Conservation (phyloP, 2,113 vertebrate species). For the Antennarius striatus region DNA sequence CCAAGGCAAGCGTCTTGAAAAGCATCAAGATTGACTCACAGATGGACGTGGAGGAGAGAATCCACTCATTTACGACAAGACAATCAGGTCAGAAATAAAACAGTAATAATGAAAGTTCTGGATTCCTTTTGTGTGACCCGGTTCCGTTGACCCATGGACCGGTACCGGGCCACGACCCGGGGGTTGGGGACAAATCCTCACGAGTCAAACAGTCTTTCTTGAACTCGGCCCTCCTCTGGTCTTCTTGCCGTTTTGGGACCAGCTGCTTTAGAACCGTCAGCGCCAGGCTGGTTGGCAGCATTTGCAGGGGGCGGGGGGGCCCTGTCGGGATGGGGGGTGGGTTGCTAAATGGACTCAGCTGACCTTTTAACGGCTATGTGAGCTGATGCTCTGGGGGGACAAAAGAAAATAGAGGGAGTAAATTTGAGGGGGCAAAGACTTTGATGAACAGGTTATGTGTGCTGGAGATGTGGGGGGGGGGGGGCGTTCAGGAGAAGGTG, state of each 20-base stretch:
- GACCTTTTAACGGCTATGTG: conserved; percentile 62
- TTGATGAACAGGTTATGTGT: conserved; percentile 41
- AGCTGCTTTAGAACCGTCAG: conserved; percentile 62
- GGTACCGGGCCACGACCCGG: too few species aligned
- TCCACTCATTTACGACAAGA: too few species aligned
- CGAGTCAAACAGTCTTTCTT: too few species aligned
- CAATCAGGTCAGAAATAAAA: too few species aligned
- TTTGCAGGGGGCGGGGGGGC: conserved; percentile 7
- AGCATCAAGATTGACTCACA: too few species aligned
- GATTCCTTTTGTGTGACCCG: too few species aligned
- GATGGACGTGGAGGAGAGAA: too few species aligned
- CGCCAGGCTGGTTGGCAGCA: conserved; percentile 29
- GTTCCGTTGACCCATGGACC: too few species aligned
- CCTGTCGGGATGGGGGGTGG: conserved; percentile 12
- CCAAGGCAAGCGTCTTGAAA: too few species aligned
- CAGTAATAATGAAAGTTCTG: too few species aligned
- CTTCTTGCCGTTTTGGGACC: conserved; percentile 1
- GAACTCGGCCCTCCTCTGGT: conserved; percentile 7
- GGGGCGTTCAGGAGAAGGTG: conserved; percentile 38
- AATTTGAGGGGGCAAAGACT: conserved; percentile 27
- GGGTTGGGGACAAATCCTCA: too few species aligned
- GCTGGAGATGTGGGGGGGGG: conserved; percentile 12
- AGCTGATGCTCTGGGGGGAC: conserved; percentile 50
- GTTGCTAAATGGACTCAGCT: conserved; percentile 77
- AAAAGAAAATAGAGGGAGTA: conserved; percentile 54